Evolutionary conservation across 37 sponge, comb jelly and placozoan genomes (phyloP).

Genomic region (Eunapius fragilis): DNA sequence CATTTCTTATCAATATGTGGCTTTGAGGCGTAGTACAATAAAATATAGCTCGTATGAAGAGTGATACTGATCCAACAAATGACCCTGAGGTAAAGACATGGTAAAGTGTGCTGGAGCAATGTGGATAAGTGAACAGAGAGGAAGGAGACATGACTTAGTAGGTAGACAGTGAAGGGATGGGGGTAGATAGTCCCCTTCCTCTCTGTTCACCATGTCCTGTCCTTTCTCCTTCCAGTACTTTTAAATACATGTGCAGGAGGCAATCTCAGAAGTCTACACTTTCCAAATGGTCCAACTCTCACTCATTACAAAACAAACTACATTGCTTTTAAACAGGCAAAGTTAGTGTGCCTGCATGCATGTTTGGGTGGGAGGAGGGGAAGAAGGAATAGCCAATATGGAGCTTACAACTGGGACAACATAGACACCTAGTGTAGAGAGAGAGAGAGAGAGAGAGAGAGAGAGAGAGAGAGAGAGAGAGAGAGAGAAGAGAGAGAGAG

Average conservation of each 20-base stretch:
- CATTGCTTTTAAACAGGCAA: background rate
- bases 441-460: background rate
- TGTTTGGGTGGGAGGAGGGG: background rate
- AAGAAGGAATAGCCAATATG: background rate
- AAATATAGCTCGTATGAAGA: background rate
- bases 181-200: no score
- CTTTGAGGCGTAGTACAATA: background rate
- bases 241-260: no score
- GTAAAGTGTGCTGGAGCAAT: background rate
- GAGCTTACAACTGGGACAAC: background rate
- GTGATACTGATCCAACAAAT: background rate
- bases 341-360: background rate
- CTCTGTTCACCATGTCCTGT: no score
- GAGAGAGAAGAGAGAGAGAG: background rate
- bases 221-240: no score
- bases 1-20: background rate
- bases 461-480: background rate
- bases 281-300: no score
- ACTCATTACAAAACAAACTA: no score
- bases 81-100: background rate
- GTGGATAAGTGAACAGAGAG: no score
- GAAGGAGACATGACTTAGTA: background rate
- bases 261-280: no score
- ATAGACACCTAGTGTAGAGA: background rate
- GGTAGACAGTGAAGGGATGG: no score